Evolutionary conservation across 1,140 invertebrate genomes (phyloP).

Genomic region (Anthonomus grandis): DNA sequence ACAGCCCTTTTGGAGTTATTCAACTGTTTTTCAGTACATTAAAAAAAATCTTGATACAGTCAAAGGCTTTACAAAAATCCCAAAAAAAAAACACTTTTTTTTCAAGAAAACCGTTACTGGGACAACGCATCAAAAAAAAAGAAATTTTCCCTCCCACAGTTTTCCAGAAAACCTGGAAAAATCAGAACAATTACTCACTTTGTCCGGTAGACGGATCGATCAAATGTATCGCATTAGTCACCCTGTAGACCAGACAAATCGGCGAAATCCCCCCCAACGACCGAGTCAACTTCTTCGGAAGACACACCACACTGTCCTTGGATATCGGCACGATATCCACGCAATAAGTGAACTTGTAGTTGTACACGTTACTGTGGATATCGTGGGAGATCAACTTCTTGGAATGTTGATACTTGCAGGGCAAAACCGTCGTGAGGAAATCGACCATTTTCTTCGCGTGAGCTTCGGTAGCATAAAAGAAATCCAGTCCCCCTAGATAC

Average conservation of each 20-base stretch:
- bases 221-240: constrained; percentile 85
- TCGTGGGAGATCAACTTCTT: constrained; percentile 98
- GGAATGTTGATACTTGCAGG: constrained; percentile 81
- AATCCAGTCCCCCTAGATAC: constrained; percentile 93
- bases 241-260: constrained; percentile 84
- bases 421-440: constrained; percentile 84
- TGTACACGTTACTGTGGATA: constrained; percentile 93
- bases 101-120: constrained; percentile 6
- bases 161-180: no score
- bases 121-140: no score
- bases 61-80: no score
- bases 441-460: constrained; percentile 95
- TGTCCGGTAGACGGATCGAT: constrained; percentile 93
- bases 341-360: constrained; percentile 92
- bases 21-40: no score
- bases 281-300: constrained; percentile 83
- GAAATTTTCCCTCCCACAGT: no score
- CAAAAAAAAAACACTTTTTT: no score
- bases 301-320: constrained; percentile 93
- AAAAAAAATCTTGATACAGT: no score
- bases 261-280: constrained; percentile 90
- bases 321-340: constrained; percentile 97
- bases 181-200: constrained; percentile 68
- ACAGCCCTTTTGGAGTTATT: no score
- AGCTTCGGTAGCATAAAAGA: constrained; percentile 87